phyloP scores from a whole-genome alignment of 1,140 invertebrate genomes.

The Drosophila nasuta region DNA sequence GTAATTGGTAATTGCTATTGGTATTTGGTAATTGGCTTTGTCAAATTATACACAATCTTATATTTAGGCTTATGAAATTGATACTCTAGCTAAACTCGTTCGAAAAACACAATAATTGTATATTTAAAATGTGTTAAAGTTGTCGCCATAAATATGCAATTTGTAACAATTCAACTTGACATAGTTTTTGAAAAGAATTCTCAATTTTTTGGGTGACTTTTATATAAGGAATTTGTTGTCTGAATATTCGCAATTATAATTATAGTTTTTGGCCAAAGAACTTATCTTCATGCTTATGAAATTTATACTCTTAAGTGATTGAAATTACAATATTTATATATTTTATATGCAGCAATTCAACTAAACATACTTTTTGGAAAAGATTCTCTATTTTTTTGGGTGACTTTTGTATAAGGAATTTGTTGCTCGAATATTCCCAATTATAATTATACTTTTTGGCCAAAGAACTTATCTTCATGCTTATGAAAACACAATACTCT shows the following conservation, averaged over 20 bases:
- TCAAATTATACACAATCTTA: constrained; percentile 14
- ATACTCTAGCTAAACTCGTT: constrained; percentile 13
- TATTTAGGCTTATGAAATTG: constrained; percentile 24
- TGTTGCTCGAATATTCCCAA: no score
- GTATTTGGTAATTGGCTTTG: constrained; percentile 15
- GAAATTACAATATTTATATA: background rate
- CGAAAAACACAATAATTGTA: background rate
- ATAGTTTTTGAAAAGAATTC: background rate
- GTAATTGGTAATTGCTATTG: constrained; percentile 33
- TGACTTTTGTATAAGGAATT: no score
- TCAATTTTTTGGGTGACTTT: no score
- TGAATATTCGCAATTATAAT: no score
- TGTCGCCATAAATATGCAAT: constrained; percentile 4
- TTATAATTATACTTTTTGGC: no score
- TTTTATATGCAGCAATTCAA: background rate
- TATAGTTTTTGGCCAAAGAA: no score
- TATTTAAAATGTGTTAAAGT: background rate
- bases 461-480: background rate
- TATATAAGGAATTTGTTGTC: no score
- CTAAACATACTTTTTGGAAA: constrained; percentile 12
- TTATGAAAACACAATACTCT: constrained; percentile 13
- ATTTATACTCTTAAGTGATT: constrained; percentile 11
- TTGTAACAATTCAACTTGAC: constrained; percentile 11
- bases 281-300: constrained; percentile 7
- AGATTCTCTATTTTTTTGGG: background rate